Evolutionary conservation across 2,113 vertebrate species (phyloP).

Genomic region (Condylura cristata): DNA sequence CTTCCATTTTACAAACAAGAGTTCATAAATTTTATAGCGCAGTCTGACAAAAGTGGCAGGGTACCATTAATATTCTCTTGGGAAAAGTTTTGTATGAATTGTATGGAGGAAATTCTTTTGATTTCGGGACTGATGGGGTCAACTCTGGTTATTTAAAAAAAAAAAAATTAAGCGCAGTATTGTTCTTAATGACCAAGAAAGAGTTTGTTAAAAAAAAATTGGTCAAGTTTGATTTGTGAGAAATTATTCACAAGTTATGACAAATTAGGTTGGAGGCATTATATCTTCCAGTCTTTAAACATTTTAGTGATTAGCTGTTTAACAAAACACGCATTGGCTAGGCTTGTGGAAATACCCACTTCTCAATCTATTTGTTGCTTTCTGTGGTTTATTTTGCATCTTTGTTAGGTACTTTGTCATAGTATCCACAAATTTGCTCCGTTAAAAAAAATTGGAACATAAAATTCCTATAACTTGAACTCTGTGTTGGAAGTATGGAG

Average conservation of each 20-base stretch:
- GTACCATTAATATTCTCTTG: background rate
- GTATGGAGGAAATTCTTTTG: background rate
- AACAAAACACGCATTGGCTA: background rate
- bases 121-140: background rate
- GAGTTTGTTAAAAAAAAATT: background rate
- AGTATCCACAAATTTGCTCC: background rate
- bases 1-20: background rate
- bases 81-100: background rate
- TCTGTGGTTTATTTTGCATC: background rate
- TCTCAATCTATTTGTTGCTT: background rate
- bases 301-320: background rate
- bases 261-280: background rate
- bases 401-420: background rate
- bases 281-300: background rate
- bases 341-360: background rate
- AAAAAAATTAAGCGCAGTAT: background rate
- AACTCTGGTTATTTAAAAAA: background rate
- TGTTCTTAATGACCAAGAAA: background rate
- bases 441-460: background rate
- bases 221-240: background rate
- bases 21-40: background rate
- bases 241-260: background rate
- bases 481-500: slow-evolving; percentile 49
- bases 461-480: slow-evolving; percentile 51
- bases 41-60: background rate